Evolutionary conservation across 2,888 invertebrate species (phyloP).

Genomic region (Acleris holmiana): DNA sequence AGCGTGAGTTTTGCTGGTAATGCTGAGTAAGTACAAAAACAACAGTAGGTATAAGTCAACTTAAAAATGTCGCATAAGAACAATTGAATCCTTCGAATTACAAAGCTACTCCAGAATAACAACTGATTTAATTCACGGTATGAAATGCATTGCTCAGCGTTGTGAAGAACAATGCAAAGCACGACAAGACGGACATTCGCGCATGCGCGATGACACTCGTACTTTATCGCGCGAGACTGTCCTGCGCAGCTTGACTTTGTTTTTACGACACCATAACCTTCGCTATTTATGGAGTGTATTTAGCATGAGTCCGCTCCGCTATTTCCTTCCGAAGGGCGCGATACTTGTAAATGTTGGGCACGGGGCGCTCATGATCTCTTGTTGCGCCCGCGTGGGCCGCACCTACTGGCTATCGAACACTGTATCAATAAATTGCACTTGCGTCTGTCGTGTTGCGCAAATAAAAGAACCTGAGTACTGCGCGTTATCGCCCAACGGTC

Average conservation of each 20-base stretch:
- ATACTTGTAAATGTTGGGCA: constrained; percentile 61
- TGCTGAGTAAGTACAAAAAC: no score
- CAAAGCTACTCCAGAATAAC: no score
- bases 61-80: no score
- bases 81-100: no score
- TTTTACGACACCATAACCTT: constrained; percentile 77
- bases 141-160: not conserved
- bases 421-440: constrained; percentile 82
- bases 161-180: constrained; percentile 31
- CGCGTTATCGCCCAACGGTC: constrained; percentile 76
- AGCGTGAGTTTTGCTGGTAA: no score
- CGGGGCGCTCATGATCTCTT: constrained; percentile 56
- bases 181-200: constrained; percentile 30
- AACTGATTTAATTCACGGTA: not conserved
- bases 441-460: constrained; percentile 73
- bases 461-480: constrained; percentile 72
- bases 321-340: constrained; percentile 71
- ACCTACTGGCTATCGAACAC: constrained; percentile 79
- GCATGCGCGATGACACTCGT: constrained; percentile 62
- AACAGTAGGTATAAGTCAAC: no score
- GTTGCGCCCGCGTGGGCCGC: constrained; percentile 72
- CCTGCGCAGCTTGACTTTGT: constrained; percentile 78
- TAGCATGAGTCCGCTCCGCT: constrained; percentile 68
- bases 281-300: constrained; percentile 77
- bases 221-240: constrained; percentile 67